Conservation (phyloP, 2,888 invertebrate species). For the Crioceris asparagi region DNA sequence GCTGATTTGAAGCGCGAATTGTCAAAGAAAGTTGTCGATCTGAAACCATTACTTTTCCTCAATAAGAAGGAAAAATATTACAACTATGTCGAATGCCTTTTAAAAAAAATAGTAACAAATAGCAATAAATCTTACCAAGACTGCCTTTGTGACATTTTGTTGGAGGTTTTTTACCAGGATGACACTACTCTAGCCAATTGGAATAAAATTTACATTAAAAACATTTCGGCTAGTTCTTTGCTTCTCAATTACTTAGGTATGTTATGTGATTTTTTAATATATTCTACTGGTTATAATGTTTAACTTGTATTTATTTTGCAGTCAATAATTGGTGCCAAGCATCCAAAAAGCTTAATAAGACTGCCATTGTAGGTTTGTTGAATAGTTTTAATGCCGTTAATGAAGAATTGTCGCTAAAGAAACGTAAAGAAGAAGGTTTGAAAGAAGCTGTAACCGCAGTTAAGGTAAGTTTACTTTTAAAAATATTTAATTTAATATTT, state of each 20-base stretch:
- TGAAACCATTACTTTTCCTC: slow-evolving; percentile 27
- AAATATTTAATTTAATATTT: too few species aligned
- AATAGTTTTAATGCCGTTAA: slow-evolving; percentile 39
- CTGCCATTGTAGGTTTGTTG: slow-evolving; percentile 40
- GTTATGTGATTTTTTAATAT: slow-evolving; percentile 15
- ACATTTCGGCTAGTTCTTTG: slow-evolving; percentile 54
- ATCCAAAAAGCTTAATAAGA: slow-evolving; percentile 32
- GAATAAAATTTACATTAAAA: slow-evolving; percentile 56
- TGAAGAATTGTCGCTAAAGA: slow-evolving; percentile 36
- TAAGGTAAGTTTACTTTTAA: slow-evolving; percentile 33
- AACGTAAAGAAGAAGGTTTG: slow-evolving; percentile 36
- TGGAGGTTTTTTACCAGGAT: slow-evolving; percentile 51
- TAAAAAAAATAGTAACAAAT: slow-evolving; percentile 50
- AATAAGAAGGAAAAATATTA: slow-evolving; percentile 35
- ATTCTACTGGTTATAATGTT: neutral
- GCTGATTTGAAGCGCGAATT: slow-evolving; percentile 47
- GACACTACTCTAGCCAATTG: slow-evolving; percentile 54
- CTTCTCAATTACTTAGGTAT: slow-evolving; percentile 49
- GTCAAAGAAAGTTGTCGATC: slow-evolving; percentile 35
- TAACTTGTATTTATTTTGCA: slow-evolving; percentile 23
- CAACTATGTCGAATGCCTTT: slow-evolving; percentile 50
- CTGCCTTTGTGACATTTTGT: slow-evolving; percentile 50
- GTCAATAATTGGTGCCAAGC: slow-evolving; percentile 37
- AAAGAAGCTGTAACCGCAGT: slow-evolving; percentile 25
- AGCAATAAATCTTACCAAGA: slow-evolving; percentile 40